A percentile compares a stretch with the other conserved stretches of the same genome.
Evolutionary conservation across 1,140 invertebrate species (phyloP).

Genomic region (Leptinotarsa lineolata): DNA sequence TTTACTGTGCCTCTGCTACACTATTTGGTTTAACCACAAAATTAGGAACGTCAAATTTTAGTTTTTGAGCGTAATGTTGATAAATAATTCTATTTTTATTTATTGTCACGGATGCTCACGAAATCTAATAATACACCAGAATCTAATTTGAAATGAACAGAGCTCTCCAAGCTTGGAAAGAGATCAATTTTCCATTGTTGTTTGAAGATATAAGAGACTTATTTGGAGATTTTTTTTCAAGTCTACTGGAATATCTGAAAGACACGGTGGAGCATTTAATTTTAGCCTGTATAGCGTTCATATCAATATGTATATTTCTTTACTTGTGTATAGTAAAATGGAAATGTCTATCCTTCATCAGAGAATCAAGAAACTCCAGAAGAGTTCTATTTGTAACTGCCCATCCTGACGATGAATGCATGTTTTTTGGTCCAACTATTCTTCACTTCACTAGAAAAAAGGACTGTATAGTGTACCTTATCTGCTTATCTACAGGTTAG

Average conservation of each 20-base stretch:
- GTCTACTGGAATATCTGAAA: slow-evolving; percentile 40
- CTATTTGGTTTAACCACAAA: no score
- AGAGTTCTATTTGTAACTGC: slow-evolving; percentile 83
- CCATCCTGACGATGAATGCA: slow-evolving; percentile 97
- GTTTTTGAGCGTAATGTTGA: not conserved
- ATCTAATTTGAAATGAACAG: slow-evolving; percentile 40
- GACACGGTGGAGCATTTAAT: slow-evolving; percentile 55
- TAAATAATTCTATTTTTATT: slow-evolving; percentile 1
- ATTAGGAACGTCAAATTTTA: not conserved
- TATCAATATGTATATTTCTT: slow-evolving; percentile 49
- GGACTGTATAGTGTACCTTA: slow-evolving; percentile 71
- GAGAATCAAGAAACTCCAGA: slow-evolving; percentile 55
- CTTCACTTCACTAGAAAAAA: slow-evolving; percentile 68
- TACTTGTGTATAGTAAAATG: slow-evolving; percentile 45
- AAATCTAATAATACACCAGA: slow-evolving; percentile 42
- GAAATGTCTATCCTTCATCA: slow-evolving; percentile 46
- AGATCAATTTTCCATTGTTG: slow-evolving; percentile 22
- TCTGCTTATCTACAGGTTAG: slow-evolving; percentile 86
- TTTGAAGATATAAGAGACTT: slow-evolving; percentile 22
- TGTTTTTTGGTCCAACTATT: slow-evolving; percentile 96
- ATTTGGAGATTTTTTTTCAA: slow-evolving; percentile 21
- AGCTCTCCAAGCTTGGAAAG: slow-evolving; percentile 28
- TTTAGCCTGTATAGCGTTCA: slow-evolving; percentile 46
- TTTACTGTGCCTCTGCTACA: no score
- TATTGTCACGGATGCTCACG: not conserved